Percentiles rank a stretch among this genome's conserved stretches.
These are phyloP conservation scores for Rhagonycha lutea DNA, from an alignment of 2,888 invertebrate genomes.

Conservation along the genomic window DNA sequence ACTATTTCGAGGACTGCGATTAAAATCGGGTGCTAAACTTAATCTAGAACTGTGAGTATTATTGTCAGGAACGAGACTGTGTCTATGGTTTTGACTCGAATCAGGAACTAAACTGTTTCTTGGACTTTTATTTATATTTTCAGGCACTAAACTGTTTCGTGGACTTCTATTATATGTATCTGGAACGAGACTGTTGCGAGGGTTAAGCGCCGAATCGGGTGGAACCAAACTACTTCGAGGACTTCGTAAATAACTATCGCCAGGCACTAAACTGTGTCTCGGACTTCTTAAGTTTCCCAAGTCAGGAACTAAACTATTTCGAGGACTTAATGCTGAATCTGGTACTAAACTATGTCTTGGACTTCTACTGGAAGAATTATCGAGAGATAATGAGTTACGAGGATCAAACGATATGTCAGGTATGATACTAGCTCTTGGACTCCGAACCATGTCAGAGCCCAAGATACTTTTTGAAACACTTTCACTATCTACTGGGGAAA, in stretches of 20 bases:
- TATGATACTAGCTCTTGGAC: constrained; percentile 55
- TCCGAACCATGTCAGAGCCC: constrained; percentile 53
- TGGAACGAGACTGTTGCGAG: constrained; percentile 64
- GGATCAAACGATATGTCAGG: constrained; percentile 54
- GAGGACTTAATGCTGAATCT: constrained; percentile 58
- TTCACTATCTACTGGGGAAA: constrained; percentile 51
- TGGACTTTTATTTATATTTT: constrained; percentile 60
- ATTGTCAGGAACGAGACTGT: constrained; percentile 66
- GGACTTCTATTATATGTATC: constrained; percentile 62
- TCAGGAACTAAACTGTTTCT: constrained; percentile 54
- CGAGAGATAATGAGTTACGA: constrained; percentile 55
- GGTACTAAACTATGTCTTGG: constrained; percentile 65
- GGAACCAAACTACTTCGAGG: constrained; percentile 62
- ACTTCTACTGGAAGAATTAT: constrained; percentile 56
- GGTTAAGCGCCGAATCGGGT: constrained; percentile 62
- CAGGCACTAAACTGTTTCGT: constrained; percentile 64
- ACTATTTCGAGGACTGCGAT: constrained; percentile 60
- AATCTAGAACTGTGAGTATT: constrained; percentile 53
- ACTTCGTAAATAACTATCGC: constrained; percentile 62
- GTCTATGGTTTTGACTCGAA: constrained; percentile 59
- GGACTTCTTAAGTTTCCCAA: constrained; percentile 54
- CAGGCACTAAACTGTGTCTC: constrained; percentile 63
- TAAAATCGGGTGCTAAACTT: constrained; percentile 50
- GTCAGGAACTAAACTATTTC: constrained; percentile 67
- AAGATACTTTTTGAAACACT: constrained; percentile 42